phyloP scores from a whole-genome alignment of 2,888 invertebrate species.

The Drosophila anomelani region DNA sequence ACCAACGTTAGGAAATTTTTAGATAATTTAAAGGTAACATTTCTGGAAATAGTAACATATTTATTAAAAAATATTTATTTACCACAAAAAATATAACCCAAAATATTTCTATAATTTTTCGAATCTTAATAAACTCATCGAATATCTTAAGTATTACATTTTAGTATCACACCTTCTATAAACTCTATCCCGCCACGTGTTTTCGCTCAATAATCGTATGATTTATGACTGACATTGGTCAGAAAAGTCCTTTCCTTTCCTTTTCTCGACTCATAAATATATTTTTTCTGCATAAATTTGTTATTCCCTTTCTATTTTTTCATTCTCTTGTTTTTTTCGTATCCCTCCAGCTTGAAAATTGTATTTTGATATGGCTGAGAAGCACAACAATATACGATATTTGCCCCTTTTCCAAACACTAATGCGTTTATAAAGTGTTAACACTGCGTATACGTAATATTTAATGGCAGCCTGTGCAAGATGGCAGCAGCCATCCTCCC shows the following conservation, averaged over 20 bases:
- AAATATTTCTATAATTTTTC: no score
- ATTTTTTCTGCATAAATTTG: slow-evolving; percentile 36
- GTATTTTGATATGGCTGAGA: slow-evolving; percentile 61
- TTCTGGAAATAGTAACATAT: no score
- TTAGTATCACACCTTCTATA: slow-evolving; percentile 26
- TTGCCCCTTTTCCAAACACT: slow-evolving; percentile 38
- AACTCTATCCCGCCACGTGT: slow-evolving; percentile 64
- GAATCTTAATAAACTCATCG: no score
- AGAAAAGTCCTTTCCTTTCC: slow-evolving; percentile 28
- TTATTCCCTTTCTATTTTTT: slow-evolving; percentile 12
- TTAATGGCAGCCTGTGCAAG: slow-evolving; percentile 62
- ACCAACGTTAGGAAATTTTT: no score
- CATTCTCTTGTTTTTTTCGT: slow-evolving; percentile 26
- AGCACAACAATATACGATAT: slow-evolving; percentile 11
- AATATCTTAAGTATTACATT: slow-evolving; percentile 2
- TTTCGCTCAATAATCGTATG: slow-evolving; percentile 69
- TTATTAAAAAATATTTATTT: no score
- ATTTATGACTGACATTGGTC: slow-evolving; percentile 59
- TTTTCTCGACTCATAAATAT: slow-evolving; percentile 56
- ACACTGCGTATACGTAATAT: slow-evolving; percentile 72
- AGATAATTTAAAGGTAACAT: no score
- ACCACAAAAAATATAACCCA: no score
- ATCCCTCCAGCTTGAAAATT: slow-evolving; percentile 64
- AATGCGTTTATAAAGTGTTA: slow-evolving; percentile 80
- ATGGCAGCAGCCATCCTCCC: slow-evolving; percentile 1